phyloP scores from a whole-genome alignment of 2,113 vertebrate genomes.

The Mustela nigripes region DNA sequence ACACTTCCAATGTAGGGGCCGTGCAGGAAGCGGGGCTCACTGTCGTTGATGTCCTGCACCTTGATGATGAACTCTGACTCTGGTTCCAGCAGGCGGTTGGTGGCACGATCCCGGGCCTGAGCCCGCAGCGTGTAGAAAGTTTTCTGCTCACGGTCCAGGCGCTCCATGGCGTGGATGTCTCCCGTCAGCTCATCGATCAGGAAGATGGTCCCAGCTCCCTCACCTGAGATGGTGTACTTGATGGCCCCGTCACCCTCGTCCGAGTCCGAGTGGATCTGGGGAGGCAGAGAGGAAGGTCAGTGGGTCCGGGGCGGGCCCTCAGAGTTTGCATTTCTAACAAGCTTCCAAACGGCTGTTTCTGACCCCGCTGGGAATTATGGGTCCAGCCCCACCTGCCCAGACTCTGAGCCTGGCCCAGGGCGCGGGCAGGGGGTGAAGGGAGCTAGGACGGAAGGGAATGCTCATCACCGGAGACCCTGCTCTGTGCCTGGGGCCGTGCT shows the following conservation, averaged over 20 bases:
- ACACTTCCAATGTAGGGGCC: slow-evolving; percentile 98
- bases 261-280: slow-evolving; percentile 98
- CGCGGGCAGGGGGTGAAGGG: neutral
- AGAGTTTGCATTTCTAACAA: neutral
- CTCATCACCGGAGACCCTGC: neutral
- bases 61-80: slow-evolving; percentile 99
- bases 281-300: slow-evolving; percentile 35
- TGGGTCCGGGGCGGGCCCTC: neutral
- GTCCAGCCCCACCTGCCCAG: neutral
- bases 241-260: slow-evolving; percentile 98
- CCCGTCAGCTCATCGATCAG: slow-evolving; percentile 97
- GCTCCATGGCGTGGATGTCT: slow-evolving; percentile 98
- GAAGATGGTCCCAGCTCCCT: slow-evolving; percentile 97
- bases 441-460: neutral
- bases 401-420: neutral
- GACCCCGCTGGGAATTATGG: neutral
- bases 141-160: slow-evolving; percentile 97
- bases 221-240: slow-evolving; percentile 99
- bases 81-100: slow-evolving; percentile 93
- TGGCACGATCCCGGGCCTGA: slow-evolving; percentile 94
- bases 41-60: slow-evolving; percentile 99
- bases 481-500: neutral
- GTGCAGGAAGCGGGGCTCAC: slow-evolving; percentile 97
- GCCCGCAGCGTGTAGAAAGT: slow-evolving; percentile 97
- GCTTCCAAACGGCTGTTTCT: neutral